These are phyloP conservation scores for Meriones unguiculatus DNA, from an alignment of 2,113 vertebrate genomes.

Conservation along the genomic window DNA sequence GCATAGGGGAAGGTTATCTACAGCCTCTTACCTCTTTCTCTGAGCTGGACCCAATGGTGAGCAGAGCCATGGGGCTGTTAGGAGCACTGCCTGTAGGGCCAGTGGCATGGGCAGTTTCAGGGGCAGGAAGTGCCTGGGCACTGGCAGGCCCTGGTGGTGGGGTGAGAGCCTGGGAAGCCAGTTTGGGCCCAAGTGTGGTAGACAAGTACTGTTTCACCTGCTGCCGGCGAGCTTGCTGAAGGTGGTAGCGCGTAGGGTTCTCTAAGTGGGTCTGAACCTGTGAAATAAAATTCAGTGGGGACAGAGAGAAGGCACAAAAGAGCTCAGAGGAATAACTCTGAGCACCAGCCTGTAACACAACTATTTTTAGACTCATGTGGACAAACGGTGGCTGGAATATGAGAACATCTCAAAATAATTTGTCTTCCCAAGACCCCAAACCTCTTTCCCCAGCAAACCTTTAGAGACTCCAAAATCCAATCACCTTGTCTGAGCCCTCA, in stretches of 20 bases:
- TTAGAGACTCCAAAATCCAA: constrained; percentile 21
- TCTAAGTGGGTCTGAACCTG: constrained; percentile 94
- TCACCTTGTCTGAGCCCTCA: background rate
- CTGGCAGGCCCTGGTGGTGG: constrained; percentile 84
- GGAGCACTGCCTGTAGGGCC: constrained; percentile 88
- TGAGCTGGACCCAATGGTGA: constrained; percentile 92
- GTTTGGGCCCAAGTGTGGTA: constrained; percentile 91
- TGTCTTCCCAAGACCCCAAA: constrained; percentile 1
- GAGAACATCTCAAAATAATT: background rate
- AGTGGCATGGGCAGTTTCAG: constrained; percentile 85
- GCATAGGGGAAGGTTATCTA: background rate
- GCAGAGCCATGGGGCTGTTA: constrained; percentile 93
- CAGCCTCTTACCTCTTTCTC: constrained; percentile 90
- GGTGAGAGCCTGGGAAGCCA: constrained; percentile 88
- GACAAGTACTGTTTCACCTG: constrained; percentile 95
- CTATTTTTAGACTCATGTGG: background rate
- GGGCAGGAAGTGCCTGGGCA: constrained; percentile 85
- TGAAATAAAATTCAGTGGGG: background rate
- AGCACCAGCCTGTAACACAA: background rate
- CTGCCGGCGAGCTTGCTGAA: constrained; percentile 92
- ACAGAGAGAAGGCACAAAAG: background rate
- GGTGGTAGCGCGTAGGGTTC: constrained; percentile 94
- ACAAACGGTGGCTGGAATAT: constrained; percentile 18
- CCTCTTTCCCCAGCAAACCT: constrained; percentile 44
- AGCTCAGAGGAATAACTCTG: background rate